Evolutionary conservation across 1,140 invertebrate species (phyloP).

Genomic region (Drosophila equinoxialis): DNA sequence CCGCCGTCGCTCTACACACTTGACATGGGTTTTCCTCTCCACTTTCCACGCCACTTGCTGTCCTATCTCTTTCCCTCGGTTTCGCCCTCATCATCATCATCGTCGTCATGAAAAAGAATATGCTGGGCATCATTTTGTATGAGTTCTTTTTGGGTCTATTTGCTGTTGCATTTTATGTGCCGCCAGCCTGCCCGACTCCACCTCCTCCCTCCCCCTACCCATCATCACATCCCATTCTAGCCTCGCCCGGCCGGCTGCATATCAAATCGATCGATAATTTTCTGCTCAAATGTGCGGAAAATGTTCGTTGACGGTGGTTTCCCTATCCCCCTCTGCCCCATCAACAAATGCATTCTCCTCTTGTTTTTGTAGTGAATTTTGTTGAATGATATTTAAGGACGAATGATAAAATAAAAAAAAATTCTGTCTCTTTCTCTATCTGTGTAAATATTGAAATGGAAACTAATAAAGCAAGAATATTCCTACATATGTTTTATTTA

Average conservation of each 20-base stretch:
- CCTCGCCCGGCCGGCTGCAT: slow-evolving; percentile 35
- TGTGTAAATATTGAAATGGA: slow-evolving; percentile 6
- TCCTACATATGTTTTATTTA: slow-evolving; percentile 1
- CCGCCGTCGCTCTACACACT: slow-evolving; percentile 9
- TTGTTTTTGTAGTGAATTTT: slow-evolving; percentile 13
- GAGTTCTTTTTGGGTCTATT: slow-evolving; percentile 53
- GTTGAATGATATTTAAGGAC: slow-evolving; percentile 9
- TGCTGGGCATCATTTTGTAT: slow-evolving; percentile 49
- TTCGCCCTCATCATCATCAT: neutral
- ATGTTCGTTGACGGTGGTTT: slow-evolving; percentile 63
- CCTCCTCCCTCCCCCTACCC: too few relatives aligned
- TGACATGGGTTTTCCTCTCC: slow-evolving; percentile 2
- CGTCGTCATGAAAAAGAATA: slow-evolving; percentile 15
- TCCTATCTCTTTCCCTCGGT: slow-evolving; percentile 13
- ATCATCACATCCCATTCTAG: too few relatives aligned
- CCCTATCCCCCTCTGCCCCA: too few relatives aligned
- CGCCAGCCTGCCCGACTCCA: neutral
- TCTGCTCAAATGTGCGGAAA: slow-evolving; percentile 80
- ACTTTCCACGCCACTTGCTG: slow-evolving; percentile 23
- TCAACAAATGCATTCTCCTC: neutral
- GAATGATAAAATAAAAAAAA: slow-evolving; percentile 1
- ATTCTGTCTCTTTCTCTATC: too few relatives aligned
- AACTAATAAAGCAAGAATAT: neutral
- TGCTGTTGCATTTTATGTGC: slow-evolving; percentile 63
- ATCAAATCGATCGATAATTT: slow-evolving; percentile 81